These are phyloP conservation scores for Vanacampus margaritifer DNA, from an alignment of 2,113 vertebrate species.

Conservation along the genomic window DNA sequence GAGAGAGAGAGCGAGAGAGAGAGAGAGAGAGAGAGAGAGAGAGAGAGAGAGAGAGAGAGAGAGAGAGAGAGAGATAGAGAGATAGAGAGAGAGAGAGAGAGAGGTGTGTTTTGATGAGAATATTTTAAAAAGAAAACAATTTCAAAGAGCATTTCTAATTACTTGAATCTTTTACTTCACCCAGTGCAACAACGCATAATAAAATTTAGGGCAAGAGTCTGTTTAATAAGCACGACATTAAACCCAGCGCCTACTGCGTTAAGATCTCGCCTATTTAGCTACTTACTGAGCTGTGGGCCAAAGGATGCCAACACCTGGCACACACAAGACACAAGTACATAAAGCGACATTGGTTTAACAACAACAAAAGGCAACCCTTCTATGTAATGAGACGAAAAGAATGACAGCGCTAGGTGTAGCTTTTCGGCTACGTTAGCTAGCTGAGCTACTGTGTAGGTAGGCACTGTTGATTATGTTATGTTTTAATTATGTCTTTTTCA, in stretches of 20 bases:
- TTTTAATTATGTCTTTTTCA: slow-evolving; percentile 5
- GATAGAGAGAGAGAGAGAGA: not conserved
- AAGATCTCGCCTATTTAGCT: slow-evolving; percentile 5
- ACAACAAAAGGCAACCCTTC: not conserved
- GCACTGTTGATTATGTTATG: slow-evolving; percentile 7
- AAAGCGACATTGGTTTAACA: slow-evolving; percentile 3
- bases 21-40: not conserved
- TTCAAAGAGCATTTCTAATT: not conserved
- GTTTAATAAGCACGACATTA: not conserved
- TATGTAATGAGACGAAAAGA: slow-evolving; percentile 22
- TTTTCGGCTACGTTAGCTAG: slow-evolving; percentile 49
- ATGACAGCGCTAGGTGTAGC: slow-evolving; percentile 48
- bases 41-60: not conserved
- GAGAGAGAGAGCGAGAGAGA: not conserved
- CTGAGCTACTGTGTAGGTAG: slow-evolving; percentile 24
- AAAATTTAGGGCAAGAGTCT: not conserved
- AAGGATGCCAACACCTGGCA: slow-evolving; percentile 7
- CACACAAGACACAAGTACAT: not conserved
- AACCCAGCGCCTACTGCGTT: not conserved
- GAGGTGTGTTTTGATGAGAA: not conserved
- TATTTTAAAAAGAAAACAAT: not conserved
- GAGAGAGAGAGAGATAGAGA: too few relatives aligned
- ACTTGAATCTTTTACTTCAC: not conserved
- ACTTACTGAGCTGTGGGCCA: not conserved
- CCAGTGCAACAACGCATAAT: not conserved